Base-by-base conservation (phyloP, 2,888 invertebrate genomes). In the Adelognathus sp. region DNA sequence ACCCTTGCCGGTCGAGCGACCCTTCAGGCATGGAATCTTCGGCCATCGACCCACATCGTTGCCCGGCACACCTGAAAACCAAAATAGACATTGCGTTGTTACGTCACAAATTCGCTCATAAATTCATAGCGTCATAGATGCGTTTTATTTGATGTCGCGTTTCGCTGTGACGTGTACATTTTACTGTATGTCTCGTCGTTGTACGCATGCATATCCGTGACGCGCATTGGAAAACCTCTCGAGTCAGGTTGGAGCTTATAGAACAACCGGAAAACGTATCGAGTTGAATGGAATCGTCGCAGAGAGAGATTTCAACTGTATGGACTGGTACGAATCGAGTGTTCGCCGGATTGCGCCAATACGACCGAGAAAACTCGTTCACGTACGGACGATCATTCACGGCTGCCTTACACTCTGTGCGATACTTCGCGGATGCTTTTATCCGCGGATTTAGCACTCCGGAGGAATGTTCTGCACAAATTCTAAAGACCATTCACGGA, bases 11-110 rank as follows among this genome's bases (percentile, higher is more conserved):
- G 82, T 86, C 60, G 86, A 81, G 27, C 88, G 88, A 58, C 85
- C 81, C 60, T 85, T 88, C 52, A 90, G 80, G 60, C 89, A 90
- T 11, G 90, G 88, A 21, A 90, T 88, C 81, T 85, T 88, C 31
- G 89, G 84, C 90, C 90, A 90, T 54, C 88, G 87, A 58, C 86
- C 86, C 46, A 84, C 86, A 66, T 88, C 84, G 72, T 90, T 89
- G 21, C 85, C 86, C 50, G 87, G 83, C 60, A 86, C 76, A 64
- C 85, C 88, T 88, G 82, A 6, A 82, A 83, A 33, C 64, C 58
- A 61, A 63, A 64, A 27, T 33, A 39, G 29, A 66, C 60, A 54
- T 39, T 24, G 54, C 46, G 6, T 50, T n/a, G 11, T 50, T 33
- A 41, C 24, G 39, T 52, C 39, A 41, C 44, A 31, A 14, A n/a